A percentile compares a stretch with the other conserved stretches of the same genome.
These are phyloP conservation scores for Germaria angustata DNA, from an alignment of 2,888 invertebrate genomes.

Conservation along the genomic window DNA sequence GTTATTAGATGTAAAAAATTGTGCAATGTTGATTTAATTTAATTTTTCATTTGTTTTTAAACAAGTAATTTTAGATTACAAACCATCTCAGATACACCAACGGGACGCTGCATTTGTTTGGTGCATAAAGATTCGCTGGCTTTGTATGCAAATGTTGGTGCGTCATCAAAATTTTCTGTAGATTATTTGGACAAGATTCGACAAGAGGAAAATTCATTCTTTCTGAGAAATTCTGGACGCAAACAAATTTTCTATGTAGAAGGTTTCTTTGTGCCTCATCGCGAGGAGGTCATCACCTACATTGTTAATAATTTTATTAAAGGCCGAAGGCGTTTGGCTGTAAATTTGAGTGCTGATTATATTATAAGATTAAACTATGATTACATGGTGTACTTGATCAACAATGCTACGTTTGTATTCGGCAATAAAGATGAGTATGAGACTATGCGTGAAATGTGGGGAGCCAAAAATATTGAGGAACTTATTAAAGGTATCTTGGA, in stretches of 20 bases:
- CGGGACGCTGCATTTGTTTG: conserved; percentile 82
- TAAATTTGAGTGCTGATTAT: conserved; percentile 82
- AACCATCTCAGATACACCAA: conserved; percentile 76
- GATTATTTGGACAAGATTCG: conserved; percentile 74
- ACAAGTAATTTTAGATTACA: conserved; percentile 72
- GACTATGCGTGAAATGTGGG: conserved; percentile 77
- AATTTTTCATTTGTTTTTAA: conserved; percentile 1
- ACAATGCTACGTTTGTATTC: conserved; percentile 81
- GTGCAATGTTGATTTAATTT: conserved; percentile 16
- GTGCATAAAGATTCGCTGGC: conserved; percentile 80
- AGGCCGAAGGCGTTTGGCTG: conserved; percentile 79
- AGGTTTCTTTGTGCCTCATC: conserved; percentile 82
- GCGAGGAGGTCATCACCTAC: conserved; percentile 79
- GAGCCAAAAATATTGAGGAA: conserved; percentile 69
- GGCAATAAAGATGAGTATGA: conserved; percentile 82
- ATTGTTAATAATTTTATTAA: conserved; percentile 79
- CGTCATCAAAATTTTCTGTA: conserved; percentile 80
- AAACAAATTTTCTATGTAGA: conserved; percentile 81
- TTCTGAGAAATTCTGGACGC: conserved; percentile 74
- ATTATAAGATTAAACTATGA: conserved; percentile 80
- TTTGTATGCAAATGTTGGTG: conserved; percentile 82
- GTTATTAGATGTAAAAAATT: not conserved
- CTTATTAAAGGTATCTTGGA: conserved; percentile 69
- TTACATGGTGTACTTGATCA: conserved; percentile 79
- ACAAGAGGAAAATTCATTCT: conserved; percentile 64